A percentile compares a stretch with the other conserved stretches of the same genome.
phyloP scores from a whole-genome alignment of 1,140 invertebrate species.

The Thaumetopoea pityocampa region DNA sequence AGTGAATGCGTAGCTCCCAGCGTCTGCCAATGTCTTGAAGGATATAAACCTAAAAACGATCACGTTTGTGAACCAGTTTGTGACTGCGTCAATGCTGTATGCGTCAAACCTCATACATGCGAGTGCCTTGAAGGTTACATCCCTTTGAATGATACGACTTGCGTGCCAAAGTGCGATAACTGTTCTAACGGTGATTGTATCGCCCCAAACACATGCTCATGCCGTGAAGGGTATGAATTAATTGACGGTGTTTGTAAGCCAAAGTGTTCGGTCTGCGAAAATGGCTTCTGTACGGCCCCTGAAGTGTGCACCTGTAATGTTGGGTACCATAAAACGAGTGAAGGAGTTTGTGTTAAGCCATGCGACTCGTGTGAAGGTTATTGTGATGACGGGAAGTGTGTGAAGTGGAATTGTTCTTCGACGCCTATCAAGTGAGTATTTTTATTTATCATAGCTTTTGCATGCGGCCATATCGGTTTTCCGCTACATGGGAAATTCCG shows the following conservation, averaged over 20 bases:
- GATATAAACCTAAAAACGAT: slow-evolving; percentile 27
- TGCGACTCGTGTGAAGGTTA: slow-evolving; percentile 26
- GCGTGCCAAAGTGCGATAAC: slow-evolving; percentile 38
- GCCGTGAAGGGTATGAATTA: slow-evolving; percentile 54
- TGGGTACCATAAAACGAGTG: slow-evolving; percentile 62
- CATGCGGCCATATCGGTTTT: too few species aligned
- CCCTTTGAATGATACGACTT: slow-evolving; percentile 25
- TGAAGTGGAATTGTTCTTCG: slow-evolving; percentile 7
- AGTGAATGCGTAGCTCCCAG: slow-evolving; percentile 72
- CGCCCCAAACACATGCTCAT: slow-evolving; percentile 77
- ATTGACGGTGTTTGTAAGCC: slow-evolving; percentile 41
- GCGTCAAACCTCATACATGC: slow-evolving; percentile 40
- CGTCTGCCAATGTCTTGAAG: slow-evolving; percentile 58
- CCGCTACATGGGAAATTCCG: too few species aligned
- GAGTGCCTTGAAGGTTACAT: slow-evolving; percentile 42
- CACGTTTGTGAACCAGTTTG: slow-evolving; percentile 31
- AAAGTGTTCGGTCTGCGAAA: slow-evolving; percentile 60
- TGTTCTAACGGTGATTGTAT: slow-evolving; percentile 75
- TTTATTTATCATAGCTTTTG: not conserved
- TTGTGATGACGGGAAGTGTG: slow-evolving; percentile 17
- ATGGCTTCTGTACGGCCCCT: slow-evolving; percentile 73
- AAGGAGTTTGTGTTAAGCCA: slow-evolving; percentile 21
- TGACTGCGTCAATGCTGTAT: slow-evolving; percentile 24
- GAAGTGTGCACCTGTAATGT: slow-evolving; percentile 72
- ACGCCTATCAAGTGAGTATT: not conserved